Percentiles rank a stretch among this genome's conserved stretches.
phyloP scores from a whole-genome alignment of 2,797 vertebrate species.

The Morelia viridis region DNA sequence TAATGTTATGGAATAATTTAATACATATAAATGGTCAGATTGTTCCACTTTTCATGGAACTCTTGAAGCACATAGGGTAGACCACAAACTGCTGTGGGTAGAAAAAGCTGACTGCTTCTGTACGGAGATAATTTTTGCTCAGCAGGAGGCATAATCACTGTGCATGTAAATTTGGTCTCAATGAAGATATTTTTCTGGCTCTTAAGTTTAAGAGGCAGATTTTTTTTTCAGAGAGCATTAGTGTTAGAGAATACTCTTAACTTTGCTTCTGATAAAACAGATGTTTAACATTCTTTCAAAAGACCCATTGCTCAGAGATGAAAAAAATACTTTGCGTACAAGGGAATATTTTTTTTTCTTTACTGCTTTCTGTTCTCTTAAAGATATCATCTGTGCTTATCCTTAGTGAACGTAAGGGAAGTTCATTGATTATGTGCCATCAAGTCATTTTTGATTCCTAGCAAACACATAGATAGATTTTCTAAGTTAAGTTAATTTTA shows the following conservation, averaged over 20 bases:
- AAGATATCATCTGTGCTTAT: not conserved
- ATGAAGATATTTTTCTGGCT: not conserved
- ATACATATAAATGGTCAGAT: not conserved
- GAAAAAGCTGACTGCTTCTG: conserved; percentile 25
- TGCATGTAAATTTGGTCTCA: not conserved
- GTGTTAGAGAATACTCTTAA: not conserved
- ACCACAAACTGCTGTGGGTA: conserved; percentile 62
- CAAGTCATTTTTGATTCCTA: too few species aligned
- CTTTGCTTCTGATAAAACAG: not conserved
- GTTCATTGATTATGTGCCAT: too few species aligned
- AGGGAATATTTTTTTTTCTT: not conserved
- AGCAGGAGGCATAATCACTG: not conserved
- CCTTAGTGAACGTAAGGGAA: not conserved
- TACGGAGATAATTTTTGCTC: not conserved
- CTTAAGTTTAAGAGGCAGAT: not conserved
- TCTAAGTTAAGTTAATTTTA: not conserved
- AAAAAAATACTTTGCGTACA: not conserved
- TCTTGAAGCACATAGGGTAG: conserved; percentile 38
- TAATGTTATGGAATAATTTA: conserved; percentile 62
- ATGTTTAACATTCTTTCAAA: not conserved
- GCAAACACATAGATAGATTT: too few species aligned
- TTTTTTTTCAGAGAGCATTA: not conserved
- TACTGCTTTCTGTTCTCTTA: not conserved
- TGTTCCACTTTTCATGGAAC: conserved; percentile 73
- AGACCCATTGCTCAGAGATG: not conserved